Percentiles rank a stretch among this genome's conserved stretches.
phyloP scores from a whole-genome alignment of 2,888 invertebrate genomes.

The Rhamphomyia laevipes region DNA sequence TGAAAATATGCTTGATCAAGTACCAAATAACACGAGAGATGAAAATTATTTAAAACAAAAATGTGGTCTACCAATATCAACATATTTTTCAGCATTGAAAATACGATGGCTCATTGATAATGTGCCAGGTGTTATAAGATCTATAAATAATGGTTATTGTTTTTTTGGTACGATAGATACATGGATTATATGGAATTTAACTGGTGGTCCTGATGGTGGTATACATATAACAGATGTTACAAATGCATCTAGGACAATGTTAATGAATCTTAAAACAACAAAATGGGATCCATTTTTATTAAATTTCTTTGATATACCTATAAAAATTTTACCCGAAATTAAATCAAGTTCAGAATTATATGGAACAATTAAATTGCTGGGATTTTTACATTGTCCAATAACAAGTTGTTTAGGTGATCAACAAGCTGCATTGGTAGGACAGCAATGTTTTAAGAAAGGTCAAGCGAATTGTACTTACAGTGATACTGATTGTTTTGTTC shows the following conservation, averaged over 20 bases:
- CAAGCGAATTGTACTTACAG: constrained; percentile 89
- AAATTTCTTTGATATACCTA: constrained; percentile 73
- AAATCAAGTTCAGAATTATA: constrained; percentile 80
- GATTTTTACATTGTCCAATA: constrained; percentile 53
- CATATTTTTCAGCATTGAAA: constrained; percentile 83
- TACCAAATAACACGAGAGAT: too few species aligned
- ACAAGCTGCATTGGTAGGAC: constrained; percentile 81
- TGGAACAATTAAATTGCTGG: constrained; percentile 45
- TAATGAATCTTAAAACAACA: constrained; percentile 77
- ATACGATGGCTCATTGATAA: constrained; percentile 83
- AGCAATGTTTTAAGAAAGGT: constrained; percentile 73
- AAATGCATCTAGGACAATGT: constrained; percentile 87
- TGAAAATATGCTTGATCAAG: constrained; percentile 61
- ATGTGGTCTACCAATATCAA: constrained; percentile 75
- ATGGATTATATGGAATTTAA: constrained; percentile 81
- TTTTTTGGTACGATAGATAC: constrained; percentile 86
- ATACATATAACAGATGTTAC: constrained; percentile 84
- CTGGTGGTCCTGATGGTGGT: constrained; percentile 60
- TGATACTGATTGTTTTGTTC: constrained; percentile 86
- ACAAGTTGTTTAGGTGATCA: constrained; percentile 89
- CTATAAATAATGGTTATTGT: constrained; percentile 56
- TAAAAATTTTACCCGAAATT: constrained; percentile 65
- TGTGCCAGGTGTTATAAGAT: constrained; percentile 58
- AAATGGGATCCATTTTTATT: constrained; percentile 67
- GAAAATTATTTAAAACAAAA: constrained; percentile 52